phyloP scores from a whole-genome alignment of 1,140 invertebrate species.

The Sipha flava region DNA sequence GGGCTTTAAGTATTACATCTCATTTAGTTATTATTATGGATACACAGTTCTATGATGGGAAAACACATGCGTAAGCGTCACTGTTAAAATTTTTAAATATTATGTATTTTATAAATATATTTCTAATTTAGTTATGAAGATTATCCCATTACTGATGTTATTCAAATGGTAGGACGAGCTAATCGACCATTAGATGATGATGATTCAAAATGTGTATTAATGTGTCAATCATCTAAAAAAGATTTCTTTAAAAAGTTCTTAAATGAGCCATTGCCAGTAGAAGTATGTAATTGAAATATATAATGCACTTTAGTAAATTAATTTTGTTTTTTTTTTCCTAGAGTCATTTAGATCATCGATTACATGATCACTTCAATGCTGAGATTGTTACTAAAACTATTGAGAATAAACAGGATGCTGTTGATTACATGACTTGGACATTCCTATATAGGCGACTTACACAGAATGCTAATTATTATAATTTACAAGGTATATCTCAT shows the following conservation, averaged over 20 bases:
- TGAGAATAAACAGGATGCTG: conserved; percentile 99
- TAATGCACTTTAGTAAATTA: background rate
- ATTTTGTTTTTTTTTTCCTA: conserved; percentile 42
- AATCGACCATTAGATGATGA: conserved; percentile 84
- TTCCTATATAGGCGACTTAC: conserved; percentile 94
- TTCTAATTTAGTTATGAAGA: conserved; percentile 80
- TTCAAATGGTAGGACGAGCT: conserved; percentile 94
- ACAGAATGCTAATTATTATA: conserved; percentile 99
- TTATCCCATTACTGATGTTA: conserved; percentile 92
- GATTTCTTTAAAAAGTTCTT: conserved; percentile 99
- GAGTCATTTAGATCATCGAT: conserved; percentile 89
- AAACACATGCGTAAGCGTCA: conserved; percentile 48
- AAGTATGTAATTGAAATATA: conserved; percentile 48
- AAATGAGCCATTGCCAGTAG: conserved; percentile 94
- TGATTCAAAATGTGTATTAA: conserved; percentile 90
- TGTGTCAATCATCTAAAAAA: conserved; percentile 96
- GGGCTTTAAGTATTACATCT: conserved; percentile 77
- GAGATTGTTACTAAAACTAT: conserved; percentile 99
- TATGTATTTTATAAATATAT: background rate
- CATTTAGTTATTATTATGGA: conserved; percentile 97
- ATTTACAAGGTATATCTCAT: conserved; percentile 92
- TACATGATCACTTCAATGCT: conserved; percentile 99
- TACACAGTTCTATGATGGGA: conserved; percentile 95
- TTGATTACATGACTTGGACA: conserved; percentile 99
- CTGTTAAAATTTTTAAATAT: background rate